Percentiles rank a stretch among this genome's conserved stretches.
Evolutionary conservation across 2,797 vertebrate species (phyloP).

Genomic region (Danio choprae): DNA sequence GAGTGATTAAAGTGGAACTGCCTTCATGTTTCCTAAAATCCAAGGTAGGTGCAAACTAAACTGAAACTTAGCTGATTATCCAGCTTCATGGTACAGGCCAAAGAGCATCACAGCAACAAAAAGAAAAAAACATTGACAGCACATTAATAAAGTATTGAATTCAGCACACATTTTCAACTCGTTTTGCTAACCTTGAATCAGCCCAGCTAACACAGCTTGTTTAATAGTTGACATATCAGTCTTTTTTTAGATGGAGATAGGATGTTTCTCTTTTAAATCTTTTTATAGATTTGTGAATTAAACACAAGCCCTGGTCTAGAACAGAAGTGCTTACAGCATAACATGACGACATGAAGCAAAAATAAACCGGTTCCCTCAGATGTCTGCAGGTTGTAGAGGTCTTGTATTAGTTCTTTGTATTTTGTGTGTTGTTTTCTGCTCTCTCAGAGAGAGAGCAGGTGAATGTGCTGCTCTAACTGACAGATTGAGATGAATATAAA

Average conservation of each 20-base stretch:
- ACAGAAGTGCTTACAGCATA: background rate
- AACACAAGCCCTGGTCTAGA: background rate
- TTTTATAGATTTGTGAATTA: background rate
- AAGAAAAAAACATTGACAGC: background rate
- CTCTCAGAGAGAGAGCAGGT: background rate
- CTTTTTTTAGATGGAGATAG: background rate
- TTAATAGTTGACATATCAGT: background rate
- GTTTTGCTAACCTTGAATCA: background rate
- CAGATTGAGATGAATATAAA: slow-evolving; percentile 35
- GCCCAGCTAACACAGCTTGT: background rate
- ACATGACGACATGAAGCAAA: background rate
- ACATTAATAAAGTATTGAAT: background rate
- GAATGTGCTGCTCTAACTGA: slow-evolving; percentile 15
- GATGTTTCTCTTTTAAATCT: background rate
- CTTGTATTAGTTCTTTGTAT: slow-evolving; percentile 21
- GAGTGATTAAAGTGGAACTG: too few species aligned
- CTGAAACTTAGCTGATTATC: too few species aligned
- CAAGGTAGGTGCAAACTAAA: too few species aligned
- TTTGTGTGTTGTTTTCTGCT: slow-evolving; percentile 5
- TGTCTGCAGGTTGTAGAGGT: background rate
- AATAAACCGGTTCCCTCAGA: background rate
- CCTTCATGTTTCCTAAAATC: too few species aligned
- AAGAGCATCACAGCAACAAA: too few species aligned
- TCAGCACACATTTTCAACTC: background rate
- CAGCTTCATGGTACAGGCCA: too few species aligned